phyloP scores from a whole-genome alignment of 2,888 invertebrate species.

The Tachina fera region DNA sequence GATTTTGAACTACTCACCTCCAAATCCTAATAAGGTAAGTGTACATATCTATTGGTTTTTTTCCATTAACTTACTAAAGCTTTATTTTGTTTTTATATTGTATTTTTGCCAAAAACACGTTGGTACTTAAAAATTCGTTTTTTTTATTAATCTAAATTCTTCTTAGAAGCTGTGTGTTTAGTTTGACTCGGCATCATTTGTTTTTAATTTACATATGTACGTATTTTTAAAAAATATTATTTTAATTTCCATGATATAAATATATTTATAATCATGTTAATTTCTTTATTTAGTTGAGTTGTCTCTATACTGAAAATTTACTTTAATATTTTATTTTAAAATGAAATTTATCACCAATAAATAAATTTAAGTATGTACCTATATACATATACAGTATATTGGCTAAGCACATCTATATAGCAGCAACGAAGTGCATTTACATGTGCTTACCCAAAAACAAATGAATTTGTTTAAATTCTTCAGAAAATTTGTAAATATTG shows the following conservation, averaged over 20 bases:
- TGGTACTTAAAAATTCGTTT: constrained; percentile 13
- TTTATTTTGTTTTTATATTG: constrained; percentile 13
- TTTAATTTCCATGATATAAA: neutral
- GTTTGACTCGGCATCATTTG: neutral
- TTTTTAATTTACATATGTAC: neutral
- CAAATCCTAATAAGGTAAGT: constrained; percentile 71
- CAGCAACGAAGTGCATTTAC: too few relatives aligned
- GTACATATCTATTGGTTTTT: neutral
- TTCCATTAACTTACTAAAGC: neutral
- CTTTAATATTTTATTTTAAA: too few relatives aligned
- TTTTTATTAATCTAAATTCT: neutral
- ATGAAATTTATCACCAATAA: too few relatives aligned
- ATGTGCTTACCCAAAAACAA: too few relatives aligned
- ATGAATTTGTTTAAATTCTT: too few relatives aligned
- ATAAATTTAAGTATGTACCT: too few relatives aligned
- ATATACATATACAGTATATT: too few relatives aligned
- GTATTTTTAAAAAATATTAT: neutral
- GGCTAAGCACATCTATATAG: too few relatives aligned
- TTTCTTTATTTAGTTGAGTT: neutral
- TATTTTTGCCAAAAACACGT: neutral
- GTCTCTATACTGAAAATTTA: too few relatives aligned
- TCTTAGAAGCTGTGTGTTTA: constrained; percentile 64
- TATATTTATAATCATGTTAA: too few relatives aligned
- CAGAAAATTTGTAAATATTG: too few relatives aligned
- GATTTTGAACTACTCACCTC: constrained; percentile 66